phyloP scores from a whole-genome alignment of 2,797 vertebrate genomes.

The Telmatherina bonti region DNA sequence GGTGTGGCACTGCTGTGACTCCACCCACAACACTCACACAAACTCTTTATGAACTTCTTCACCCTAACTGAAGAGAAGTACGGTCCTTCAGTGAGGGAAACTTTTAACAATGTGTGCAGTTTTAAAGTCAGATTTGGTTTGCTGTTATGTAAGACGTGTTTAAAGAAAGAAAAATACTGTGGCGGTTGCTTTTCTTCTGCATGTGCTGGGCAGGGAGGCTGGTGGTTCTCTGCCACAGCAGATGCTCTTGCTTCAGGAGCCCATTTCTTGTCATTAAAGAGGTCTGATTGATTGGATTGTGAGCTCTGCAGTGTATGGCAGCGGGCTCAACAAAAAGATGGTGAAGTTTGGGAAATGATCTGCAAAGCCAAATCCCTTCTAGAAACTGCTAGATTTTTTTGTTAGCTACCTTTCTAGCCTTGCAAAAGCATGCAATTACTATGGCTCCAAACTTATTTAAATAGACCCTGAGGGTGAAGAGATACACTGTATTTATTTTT shows the following conservation, averaged over 20 bases:
- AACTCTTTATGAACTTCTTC: not conserved
- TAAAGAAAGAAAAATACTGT: constrained; percentile 31
- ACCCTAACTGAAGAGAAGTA: not conserved
- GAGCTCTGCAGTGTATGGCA: constrained; percentile 47
- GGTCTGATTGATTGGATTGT: constrained; percentile 79
- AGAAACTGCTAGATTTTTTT: no score
- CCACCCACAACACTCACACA: not conserved
- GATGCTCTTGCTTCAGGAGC: constrained; percentile 76
- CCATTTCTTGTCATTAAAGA: constrained; percentile 79
- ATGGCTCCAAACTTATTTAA: no score
- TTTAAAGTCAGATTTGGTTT: constrained; percentile 9
- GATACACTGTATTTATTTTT: no score
- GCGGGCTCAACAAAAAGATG: constrained; percentile 60
- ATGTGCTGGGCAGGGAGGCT: constrained; percentile 46
- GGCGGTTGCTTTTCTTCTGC: constrained; percentile 17
- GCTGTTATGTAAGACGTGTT: constrained; percentile 22
- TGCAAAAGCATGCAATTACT: no score
- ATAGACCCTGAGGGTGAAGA: no score
- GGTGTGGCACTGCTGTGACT: constrained; percentile 17
- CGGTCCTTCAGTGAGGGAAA: not conserved
- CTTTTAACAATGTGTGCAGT: not conserved
- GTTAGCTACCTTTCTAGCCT: no score
- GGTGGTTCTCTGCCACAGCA: constrained; percentile 57
- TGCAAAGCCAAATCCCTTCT: no score
- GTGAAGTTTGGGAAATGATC: constrained; percentile 16